Percentiles rank a stretch among this genome's conserved stretches.
These are phyloP conservation scores for Oophaga pumilio DNA, from an alignment of 2,113 vertebrate genomes.

Conservation along the genomic window DNA sequence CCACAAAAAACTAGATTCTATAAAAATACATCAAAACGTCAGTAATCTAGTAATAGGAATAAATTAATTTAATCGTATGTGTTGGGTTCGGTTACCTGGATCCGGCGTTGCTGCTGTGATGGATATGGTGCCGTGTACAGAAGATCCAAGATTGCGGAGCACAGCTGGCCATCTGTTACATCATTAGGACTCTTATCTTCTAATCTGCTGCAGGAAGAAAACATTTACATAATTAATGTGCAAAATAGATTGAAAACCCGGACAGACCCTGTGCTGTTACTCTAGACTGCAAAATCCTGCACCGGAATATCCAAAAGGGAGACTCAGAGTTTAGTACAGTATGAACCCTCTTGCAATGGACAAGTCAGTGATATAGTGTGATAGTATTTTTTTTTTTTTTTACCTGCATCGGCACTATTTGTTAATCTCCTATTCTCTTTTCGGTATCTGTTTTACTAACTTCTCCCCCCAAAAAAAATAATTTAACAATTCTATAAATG, in stretches of 20 bases:
- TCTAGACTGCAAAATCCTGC: not conserved
- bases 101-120: not conserved
- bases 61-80: not conserved
- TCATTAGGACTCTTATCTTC: not conserved
- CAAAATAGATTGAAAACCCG: not conserved
- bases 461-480: too few species aligned
- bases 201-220: not conserved
- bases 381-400: too few species aligned
- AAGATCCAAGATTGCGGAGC: constrained; percentile 37
- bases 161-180: constrained; percentile 16
- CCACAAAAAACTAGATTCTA: too few species aligned
- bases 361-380: too few species aligned
- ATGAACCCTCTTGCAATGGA: not conserved
- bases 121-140: constrained; percentile 8
- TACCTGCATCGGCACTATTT: too few species aligned
- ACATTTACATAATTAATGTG: not conserved
- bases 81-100: constrained; percentile 12
- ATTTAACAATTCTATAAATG: too few species aligned
- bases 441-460: too few species aligned
- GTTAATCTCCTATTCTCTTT: too few species aligned
- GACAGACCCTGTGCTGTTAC: not conserved
- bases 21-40: too few species aligned
- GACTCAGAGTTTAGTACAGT: not conserved
- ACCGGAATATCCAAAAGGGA: not conserved
- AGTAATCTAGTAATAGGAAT: not conserved